These are phyloP conservation scores for Leptoclinus maculatus DNA, from an alignment of 2,797 vertebrate genomes.

Conservation along the genomic window DNA sequence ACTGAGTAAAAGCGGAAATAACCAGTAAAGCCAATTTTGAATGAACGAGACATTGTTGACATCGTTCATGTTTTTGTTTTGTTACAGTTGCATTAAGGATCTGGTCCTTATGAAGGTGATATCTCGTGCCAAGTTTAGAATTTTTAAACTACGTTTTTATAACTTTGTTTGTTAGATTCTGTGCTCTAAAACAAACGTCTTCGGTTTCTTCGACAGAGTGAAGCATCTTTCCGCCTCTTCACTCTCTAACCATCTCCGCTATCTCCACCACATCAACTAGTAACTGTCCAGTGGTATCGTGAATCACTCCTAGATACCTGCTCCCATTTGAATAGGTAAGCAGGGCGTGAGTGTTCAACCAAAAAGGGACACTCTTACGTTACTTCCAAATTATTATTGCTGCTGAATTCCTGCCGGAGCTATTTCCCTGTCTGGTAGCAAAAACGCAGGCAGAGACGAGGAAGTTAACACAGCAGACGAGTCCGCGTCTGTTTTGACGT, in stretches of 20 bases:
- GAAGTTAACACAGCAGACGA: background rate
- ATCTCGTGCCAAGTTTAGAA: no score
- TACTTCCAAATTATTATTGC: rapidly evolving
- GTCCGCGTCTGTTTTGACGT: background rate
- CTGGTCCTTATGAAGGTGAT: background rate
- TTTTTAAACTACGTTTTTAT: no score
- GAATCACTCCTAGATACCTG: rapidly evolving
- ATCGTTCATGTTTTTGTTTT: no score
- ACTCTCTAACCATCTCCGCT: background rate
- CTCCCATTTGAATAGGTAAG: conserved; percentile 22
- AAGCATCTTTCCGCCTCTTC: background rate
- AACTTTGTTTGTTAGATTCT: no score
- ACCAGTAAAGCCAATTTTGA: background rate
- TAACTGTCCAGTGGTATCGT: rapidly evolving
- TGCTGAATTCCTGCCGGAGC: rapidly evolving
- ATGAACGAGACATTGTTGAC: no score
- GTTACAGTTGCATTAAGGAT: no score
- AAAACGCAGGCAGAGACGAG: background rate
- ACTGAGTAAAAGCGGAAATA: background rate
- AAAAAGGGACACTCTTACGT: rapidly evolving
- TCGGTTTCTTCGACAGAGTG: conserved; percentile 38
- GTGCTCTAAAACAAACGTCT: background rate
- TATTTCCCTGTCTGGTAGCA: background rate
- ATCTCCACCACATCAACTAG: background rate
- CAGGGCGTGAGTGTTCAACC: rapidly evolving